Evolutionary conservation across 2,113 vertebrate species (phyloP).

Genomic region (Lampris incognitus): DNA sequence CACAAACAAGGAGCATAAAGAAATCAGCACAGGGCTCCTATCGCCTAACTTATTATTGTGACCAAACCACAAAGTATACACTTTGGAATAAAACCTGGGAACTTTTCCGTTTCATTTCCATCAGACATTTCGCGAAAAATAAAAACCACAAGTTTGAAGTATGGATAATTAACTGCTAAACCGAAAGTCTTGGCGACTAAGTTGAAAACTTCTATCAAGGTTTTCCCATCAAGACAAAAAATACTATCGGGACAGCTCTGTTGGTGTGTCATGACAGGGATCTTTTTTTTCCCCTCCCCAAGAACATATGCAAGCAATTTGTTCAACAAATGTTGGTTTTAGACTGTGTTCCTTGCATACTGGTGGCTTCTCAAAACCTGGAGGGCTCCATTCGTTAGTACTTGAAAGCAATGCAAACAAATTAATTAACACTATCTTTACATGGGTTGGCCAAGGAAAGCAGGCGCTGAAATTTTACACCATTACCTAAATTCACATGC

Average conservation of each 20-base stretch:
- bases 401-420: conserved; percentile 82
- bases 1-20: not conserved
- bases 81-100: conserved; percentile 25
- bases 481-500: conserved; percentile 84
- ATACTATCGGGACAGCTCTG: conserved; percentile 56
- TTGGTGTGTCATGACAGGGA: conserved; percentile 67
- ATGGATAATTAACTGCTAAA: conserved; percentile 65
- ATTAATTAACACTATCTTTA: conserved; percentile 84
- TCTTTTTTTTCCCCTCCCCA: conserved; percentile 56
- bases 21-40: conserved; percentile 1
- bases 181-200: conserved; percentile 54
- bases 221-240: conserved; percentile 42
- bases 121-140: conserved; percentile 57
- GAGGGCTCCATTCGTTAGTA: conserved; percentile 71
- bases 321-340: conserved; percentile 84
- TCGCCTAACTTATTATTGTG: conserved; percentile 1
- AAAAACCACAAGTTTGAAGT: conserved; percentile 65
- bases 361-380: conserved; percentile 72
- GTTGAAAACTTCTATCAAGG: conserved; percentile 48
- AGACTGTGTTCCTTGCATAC: conserved; percentile 74
- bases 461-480: conserved; percentile 82
- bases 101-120: conserved; percentile 39
- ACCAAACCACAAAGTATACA: conserved; percentile 34
- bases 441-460: conserved; percentile 71
- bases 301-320: conserved; percentile 82